Evolutionary conservation across 2,797 vertebrate species (phyloP).

Genomic region (Tamandua tetradactyla): DNA sequence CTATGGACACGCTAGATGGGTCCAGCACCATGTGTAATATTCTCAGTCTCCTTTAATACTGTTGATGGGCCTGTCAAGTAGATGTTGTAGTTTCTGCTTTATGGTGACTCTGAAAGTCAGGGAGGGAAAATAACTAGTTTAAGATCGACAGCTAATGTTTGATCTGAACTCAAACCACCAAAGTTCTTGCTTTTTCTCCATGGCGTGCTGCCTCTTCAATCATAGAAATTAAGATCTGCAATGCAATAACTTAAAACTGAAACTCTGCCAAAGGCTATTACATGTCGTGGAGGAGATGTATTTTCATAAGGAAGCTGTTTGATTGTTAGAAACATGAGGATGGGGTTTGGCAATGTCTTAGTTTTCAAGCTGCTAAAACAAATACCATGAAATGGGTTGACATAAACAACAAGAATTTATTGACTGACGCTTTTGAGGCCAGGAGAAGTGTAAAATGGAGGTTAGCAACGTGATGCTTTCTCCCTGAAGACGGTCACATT

Average conservation of each 20-base stretch:
- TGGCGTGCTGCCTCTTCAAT: neutral
- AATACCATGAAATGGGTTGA: too few species aligned
- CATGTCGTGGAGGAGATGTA: neutral
- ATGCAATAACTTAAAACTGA: neutral
- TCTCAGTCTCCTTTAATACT: neutral
- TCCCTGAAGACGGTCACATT: too few species aligned
- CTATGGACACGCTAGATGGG: neutral
- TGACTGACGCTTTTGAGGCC: too few species aligned
- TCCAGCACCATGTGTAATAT: neutral
- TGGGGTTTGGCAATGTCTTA: neutral
- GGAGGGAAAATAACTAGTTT: constrained; percentile 7
- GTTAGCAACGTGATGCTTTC: too few species aligned
- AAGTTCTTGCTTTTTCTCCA: neutral
- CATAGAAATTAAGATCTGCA: neutral
- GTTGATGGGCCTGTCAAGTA: neutral
- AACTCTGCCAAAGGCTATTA: neutral
- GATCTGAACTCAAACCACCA: neutral
- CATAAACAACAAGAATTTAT: too few species aligned
- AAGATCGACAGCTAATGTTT: neutral
- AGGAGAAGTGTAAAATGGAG: too few species aligned
- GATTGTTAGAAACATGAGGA: neutral
- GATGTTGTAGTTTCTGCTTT: neutral
- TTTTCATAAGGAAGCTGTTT: neutral
- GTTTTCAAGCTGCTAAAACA: too few species aligned
- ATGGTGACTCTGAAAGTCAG: constrained; percentile 15